A percentile compares a stretch with the other conserved stretches of the same genome.
Conservation (phyloP, 1,140 invertebrate genomes). For the Bradynema listronoti region DNA sequence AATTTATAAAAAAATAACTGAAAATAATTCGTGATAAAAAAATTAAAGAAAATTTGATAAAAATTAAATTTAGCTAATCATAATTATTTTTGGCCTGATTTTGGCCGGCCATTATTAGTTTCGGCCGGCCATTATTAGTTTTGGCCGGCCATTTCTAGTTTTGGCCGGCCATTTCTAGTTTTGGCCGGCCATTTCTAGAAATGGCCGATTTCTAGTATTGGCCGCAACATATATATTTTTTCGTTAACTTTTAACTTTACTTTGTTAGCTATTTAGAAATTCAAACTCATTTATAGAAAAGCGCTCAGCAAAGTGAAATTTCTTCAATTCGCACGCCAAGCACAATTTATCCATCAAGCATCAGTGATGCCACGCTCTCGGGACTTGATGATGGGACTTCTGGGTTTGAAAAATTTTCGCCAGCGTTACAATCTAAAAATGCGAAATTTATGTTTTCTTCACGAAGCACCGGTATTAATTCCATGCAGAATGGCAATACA, state of each 20-base stretch:
- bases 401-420: no score
- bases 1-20: no score
- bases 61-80: no score
- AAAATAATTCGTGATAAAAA: no score
- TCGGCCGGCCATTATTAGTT: no score
- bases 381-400: no score
- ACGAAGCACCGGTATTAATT: background rate
- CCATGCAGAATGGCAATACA: background rate
- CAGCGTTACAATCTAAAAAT: no score
- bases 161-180: background rate
- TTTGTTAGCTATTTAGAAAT: background rate
- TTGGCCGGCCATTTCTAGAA: background rate
- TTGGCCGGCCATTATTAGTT: no score
- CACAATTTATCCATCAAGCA: background rate
- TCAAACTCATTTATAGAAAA: background rate
- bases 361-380: background rate
- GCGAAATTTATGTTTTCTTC: no score
- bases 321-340: background rate
- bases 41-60: no score
- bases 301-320: background rate
- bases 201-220: background rate
- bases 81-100: no score
- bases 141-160: background rate
- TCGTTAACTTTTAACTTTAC: background rate
- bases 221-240: background rate